Percentiles rank a stretch among this genome's conserved stretches.
Conservation (phyloP, 2,888 invertebrate genomes). For the Clivina fossor region DNA sequence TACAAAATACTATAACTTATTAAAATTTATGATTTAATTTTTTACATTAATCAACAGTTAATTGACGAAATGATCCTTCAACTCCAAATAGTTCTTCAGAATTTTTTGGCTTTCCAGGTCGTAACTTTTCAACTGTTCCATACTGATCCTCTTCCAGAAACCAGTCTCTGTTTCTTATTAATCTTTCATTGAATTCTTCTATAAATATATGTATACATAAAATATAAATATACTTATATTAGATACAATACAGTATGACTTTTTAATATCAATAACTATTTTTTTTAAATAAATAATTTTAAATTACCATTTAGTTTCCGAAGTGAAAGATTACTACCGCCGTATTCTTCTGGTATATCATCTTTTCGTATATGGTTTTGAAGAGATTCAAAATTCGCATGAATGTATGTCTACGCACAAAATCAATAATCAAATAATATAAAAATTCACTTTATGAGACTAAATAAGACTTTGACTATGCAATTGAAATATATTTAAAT, state of each 20-base stretch:
- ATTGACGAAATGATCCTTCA: constrained; percentile 28
- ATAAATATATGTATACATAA: constrained; percentile 11
- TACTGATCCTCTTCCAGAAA: constrained; percentile 56
- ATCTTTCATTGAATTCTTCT: constrained; percentile 2
- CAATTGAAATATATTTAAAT: too few relatives aligned
- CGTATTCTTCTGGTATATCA: constrained; percentile 66
- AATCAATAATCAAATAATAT: constrained; percentile 7
- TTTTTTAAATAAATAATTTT: constrained; percentile 6
- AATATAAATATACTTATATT: too few relatives aligned
- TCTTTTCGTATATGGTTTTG: constrained; percentile 61
- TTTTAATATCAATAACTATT: too few relatives aligned
- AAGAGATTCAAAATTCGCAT: constrained; percentile 58
- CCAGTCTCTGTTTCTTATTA: constrained; percentile 50
- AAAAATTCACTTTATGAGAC: too few relatives aligned
- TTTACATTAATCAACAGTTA: constrained; percentile 22
- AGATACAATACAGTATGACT: too few relatives aligned
- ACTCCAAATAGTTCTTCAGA: constrained; percentile 57
- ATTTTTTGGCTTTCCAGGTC: constrained; percentile 58
- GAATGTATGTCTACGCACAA: constrained; percentile 55
- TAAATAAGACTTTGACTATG: too few relatives aligned
- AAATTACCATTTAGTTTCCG: constrained; percentile 56
- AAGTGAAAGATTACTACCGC: constrained; percentile 62
- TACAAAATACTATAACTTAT: too few relatives aligned
- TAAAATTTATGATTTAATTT: too few relatives aligned
- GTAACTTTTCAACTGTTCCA: constrained; percentile 56